Percentiles rank a stretch among this genome's conserved stretches.
phyloP scores from a whole-genome alignment of 2,888 invertebrate species.

The Linnaemya tessellans region DNA sequence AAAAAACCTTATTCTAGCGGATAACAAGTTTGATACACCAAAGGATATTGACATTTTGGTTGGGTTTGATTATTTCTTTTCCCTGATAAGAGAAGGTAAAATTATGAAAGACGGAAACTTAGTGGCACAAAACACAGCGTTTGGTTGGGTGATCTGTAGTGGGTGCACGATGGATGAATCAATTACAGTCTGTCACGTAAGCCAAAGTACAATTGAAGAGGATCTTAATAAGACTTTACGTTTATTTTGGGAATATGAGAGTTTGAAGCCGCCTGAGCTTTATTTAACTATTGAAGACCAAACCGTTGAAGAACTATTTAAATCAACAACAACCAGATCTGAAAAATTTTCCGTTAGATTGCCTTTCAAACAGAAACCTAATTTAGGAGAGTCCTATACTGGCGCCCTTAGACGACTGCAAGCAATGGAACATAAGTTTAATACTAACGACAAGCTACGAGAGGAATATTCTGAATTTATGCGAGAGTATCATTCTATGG shows the following conservation, averaged over 20 bases:
- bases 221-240: not conserved
- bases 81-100: slow-evolving; percentile 24
- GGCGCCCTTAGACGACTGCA: slow-evolving; percentile 35
- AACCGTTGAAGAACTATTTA: too few relatives aligned
- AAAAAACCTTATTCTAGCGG: slow-evolving; percentile 44
- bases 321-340: too few relatives aligned
- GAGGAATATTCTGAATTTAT: too few relatives aligned
- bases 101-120: too few relatives aligned
- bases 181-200: too few relatives aligned
- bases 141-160: too few relatives aligned
- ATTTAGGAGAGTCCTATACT: too few relatives aligned
- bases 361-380: too few relatives aligned
- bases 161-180: too few relatives aligned
- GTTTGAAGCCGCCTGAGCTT: not conserved
- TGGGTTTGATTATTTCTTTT: slow-evolving; percentile 43
- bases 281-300: slow-evolving; percentile 16
- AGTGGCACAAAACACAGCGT: too few relatives aligned
- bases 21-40: slow-evolving; percentile 40
- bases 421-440: slow-evolving; percentile 60
- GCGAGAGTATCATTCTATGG: too few relatives aligned
- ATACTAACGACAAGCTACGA: slow-evolving; percentile 40
- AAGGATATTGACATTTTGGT: slow-evolving; percentile 45
- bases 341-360: too few relatives aligned
- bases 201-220: not conserved
- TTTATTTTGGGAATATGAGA: slow-evolving; percentile 34